Conservation (phyloP, 2,888 invertebrate species). For the Endotricha flammealis region DNA sequence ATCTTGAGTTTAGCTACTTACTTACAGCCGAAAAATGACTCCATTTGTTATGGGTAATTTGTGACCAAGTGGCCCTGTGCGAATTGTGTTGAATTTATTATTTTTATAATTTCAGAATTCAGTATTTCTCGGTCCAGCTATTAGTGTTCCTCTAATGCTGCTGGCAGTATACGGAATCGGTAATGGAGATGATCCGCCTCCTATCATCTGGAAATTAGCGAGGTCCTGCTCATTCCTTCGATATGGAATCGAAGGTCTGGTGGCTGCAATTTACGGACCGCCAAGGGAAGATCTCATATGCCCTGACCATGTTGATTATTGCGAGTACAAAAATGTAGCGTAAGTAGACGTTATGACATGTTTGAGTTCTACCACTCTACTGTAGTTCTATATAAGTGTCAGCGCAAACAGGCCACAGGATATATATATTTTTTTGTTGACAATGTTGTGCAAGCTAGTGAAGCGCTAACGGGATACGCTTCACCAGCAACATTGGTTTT, state of each 20-base stretch:
- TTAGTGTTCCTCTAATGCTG: constrained; percentile 92
- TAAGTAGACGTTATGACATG: too few relatives aligned
- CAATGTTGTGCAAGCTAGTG: too few relatives aligned
- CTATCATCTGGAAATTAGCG: constrained; percentile 85
- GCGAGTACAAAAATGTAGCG: constrained; percentile 85
- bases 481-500: too few relatives aligned
- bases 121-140: constrained; percentile 93
- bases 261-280: constrained; percentile 88
- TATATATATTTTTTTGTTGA: too few relatives aligned
- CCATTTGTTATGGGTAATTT: too few relatives aligned
- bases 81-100: neutral
- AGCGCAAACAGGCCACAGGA: too few relatives aligned
- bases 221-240: constrained; percentile 91
- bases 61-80: too few relatives aligned
- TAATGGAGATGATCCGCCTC: constrained; percentile 83
- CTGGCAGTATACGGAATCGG: constrained; percentile 93
- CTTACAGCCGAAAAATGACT: too few relatives aligned
- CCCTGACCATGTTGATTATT: constrained; percentile 83
- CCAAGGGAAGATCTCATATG: constrained; percentile 86
- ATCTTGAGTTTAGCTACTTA: too few relatives aligned
- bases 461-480: too few relatives aligned
- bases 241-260: constrained; percentile 88
- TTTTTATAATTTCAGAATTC: constrained; percentile 81
- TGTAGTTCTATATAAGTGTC: too few relatives aligned
- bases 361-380: too few relatives aligned